A percentile compares a stretch with the other conserved stretches of the same genome.
Evolutionary conservation across 2,797 vertebrate genomes (phyloP).

Genomic region (Gouania willdenowi): DNA sequence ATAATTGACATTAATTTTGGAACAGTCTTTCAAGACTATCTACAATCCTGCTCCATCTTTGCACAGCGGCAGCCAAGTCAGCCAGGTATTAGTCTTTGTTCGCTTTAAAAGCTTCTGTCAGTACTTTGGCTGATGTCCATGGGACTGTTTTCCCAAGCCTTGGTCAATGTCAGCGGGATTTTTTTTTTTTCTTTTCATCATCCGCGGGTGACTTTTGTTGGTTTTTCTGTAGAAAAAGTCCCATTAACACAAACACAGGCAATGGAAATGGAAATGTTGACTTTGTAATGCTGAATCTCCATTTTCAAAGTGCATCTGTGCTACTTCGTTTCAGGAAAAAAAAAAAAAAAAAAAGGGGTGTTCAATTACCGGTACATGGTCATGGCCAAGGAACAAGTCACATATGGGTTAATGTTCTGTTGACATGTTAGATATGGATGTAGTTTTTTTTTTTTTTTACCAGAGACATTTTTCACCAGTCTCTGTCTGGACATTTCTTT

Average conservation of each 20-base stretch:
- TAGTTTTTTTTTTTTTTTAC: constrained; percentile 79
- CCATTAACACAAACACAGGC: constrained; percentile 92
- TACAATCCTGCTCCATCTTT: constrained; percentile 72
- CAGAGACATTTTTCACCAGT: constrained; percentile 51
- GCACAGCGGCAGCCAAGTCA: constrained; percentile 67
- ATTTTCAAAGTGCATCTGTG: constrained; percentile 72
- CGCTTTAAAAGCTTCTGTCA: constrained; percentile 72
- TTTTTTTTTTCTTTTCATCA: constrained; percentile 66
- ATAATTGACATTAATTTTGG: constrained; percentile 83
- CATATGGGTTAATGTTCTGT: constrained; percentile 59
- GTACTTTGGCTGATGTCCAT: constrained; percentile 81
- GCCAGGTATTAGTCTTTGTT: constrained; percentile 73
- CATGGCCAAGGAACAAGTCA: constrained; percentile 64
- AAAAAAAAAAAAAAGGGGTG: constrained; percentile 80
- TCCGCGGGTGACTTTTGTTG: constrained; percentile 69
- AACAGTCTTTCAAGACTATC: constrained; percentile 80
- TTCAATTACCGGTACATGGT: constrained; percentile 67
- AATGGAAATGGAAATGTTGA: constrained; percentile 89
- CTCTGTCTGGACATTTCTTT: constrained; percentile 33
- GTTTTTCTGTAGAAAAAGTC: constrained; percentile 81
- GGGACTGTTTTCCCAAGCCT: no score
- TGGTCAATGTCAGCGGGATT: no score
- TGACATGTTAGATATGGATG: constrained; percentile 58
- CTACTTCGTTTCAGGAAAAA: constrained; percentile 51
- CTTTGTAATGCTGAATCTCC: constrained; percentile 62